Base-by-base conservation (phyloP, 1,140 invertebrate genomes). In the Drosophila kanapiae region DNA sequence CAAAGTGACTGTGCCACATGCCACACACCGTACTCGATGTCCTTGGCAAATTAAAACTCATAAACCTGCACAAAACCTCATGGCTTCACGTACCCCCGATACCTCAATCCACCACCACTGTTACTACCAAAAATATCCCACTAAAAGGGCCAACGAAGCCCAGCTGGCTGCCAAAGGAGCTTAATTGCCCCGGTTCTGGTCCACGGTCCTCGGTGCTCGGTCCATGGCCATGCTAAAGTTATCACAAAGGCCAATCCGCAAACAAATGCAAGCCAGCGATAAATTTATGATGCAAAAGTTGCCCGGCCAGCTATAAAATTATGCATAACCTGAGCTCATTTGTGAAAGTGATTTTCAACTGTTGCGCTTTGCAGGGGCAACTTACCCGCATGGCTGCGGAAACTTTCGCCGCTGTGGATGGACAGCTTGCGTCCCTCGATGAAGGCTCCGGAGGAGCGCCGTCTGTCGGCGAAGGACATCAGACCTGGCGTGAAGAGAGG, bases 381-480 rank as follows among this genome's bases (percentile, higher is more conserved):
- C 84, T 83, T 65, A 92, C 91, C 91, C 40, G 70, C 79, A 86
- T 92, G 91, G 65, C 91, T 92, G 74, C 92, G 92, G 83, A 93
- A 92, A 84, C 91, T 92, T 86, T 93, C 92, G 35, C 91, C 90
- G 54, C 88, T 93, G 57, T 93, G 86, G 35, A 93, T 88, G 72
- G 92, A 93, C 65, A 91, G 51, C 76, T 93, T 93, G 42, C 92
- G 80, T 60, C 90, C 90, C 56, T 93, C 92, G 40, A 82, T 82
- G 75, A 93, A 93, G 65, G 91, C 91, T 48, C 87, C 91, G 6
- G 91, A 92, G 38, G 92, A 93, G 54, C 92, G 91, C 27, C 92
- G 82, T 70, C 92, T 80, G 78, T 93, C 92, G 62, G 87, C 92
- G 75, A 93, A 93, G 62, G 91, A 92, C 76, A 93, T 93, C 29